Base-by-base conservation (phyloP, 2,113 vertebrate species). In the Ageneiosus marmoratus region DNA sequence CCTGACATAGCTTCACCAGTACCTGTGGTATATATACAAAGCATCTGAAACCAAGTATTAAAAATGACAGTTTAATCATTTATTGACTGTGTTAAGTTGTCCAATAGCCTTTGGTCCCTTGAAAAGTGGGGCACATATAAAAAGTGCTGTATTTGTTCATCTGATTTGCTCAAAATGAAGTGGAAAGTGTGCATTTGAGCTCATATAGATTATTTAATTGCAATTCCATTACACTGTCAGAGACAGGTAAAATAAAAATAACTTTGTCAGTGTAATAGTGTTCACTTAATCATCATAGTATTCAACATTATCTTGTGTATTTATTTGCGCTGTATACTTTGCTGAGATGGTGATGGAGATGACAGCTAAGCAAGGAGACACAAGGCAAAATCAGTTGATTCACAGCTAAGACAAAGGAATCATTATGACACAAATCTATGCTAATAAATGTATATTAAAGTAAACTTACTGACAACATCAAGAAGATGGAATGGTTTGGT, bases 331-430 rank as follows among this genome's bases (percentile, higher is more conserved):
- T 0, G 89, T 88, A 63, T 88, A 92, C 85, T 91, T 95, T 18
- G 92, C 92, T 0, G 92, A 86, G 86, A 94, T 95, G 13, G 93
- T 83, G 85, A 96, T 94, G 83, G 97, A 91, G 51, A 93, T 89
- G 80, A 97, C 89, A 8, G 91, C 91, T 88, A 1, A 96, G 91
- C 46, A 97, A 76, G 0, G 92, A 77, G 22, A 92, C 88, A 32
- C 94, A 96, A 0, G 95, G 92, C 84, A 98, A 90, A 53, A 95
- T 76, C 51, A 94, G 85, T 0, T 94, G 94, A 75, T 90, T 87
- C 50, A 92, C 87, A 55, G 82, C 96, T 97, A 86, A 50, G 41
- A 29, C 70, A 7, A 76, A 46, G 20, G 51, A 18, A 58, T 37
- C 11, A 76, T 37, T 46, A 73, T 27, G 58, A 37, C 20, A 50